Base-by-base conservation (phyloP, 2,113 vertebrate species). In the Cnemophilus loriae region DNA sequence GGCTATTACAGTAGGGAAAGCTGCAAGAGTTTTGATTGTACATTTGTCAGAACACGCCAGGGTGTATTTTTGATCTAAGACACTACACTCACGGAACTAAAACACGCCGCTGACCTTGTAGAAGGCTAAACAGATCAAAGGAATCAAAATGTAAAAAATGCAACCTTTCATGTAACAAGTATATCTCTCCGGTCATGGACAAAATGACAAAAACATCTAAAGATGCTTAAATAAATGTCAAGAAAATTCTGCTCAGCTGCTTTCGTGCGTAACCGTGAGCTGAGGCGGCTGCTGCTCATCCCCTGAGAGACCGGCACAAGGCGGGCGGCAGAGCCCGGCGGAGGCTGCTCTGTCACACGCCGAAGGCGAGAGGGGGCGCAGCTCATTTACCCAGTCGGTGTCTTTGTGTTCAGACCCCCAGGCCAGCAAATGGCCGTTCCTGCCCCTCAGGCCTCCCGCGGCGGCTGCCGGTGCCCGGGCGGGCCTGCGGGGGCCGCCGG, bases 381-480 rank as follows among this genome's bases (percentile, higher is more conserved):
- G 6, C 14, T 13, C 11, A 14, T 52, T 78, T 18, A n/a, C 35
- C 28, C 20, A 21, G 13, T 16, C 37, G 0, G 4, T 37, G 56
- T 26, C 39, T 46, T 32, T 55, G 46, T 64, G 84, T 28, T 56
- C 49, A 46, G 44, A 14, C 9, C n/a, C 16, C 12, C 61, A 23
- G 24, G 4, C 10, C 22, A 56, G 16, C 32, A 61, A 37, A 53
- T 3, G n/a, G 32, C 7, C 56, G 2, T 16, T 57, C 17, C 56
- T 18, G 42, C 33, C 20, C 33, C 19, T 23, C 47, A 32, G 32
- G 21, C 18, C 37, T 61, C 26, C 55, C 26, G n/a, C 5, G 28
- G 35, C 3, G 4, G 33, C 8, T 27, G 65, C 3, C 0, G 0
- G 8, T 27, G 33, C 14, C 16, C 19, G 3, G 16, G 14, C 1